phyloP scores from a whole-genome alignment of 2,113 vertebrate genomes.

The Perca flavescens region DNA sequence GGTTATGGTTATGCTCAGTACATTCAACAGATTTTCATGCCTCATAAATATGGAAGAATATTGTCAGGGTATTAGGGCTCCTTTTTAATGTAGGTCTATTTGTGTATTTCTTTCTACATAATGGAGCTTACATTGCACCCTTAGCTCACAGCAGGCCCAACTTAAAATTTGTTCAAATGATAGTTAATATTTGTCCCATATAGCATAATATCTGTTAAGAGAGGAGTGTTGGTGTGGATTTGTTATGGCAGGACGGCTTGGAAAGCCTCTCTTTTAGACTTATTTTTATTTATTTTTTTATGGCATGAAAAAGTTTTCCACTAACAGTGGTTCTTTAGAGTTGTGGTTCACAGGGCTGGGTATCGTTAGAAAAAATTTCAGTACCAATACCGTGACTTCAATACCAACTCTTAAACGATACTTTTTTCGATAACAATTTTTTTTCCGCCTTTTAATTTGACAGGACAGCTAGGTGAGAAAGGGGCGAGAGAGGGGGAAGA shows the following conservation, averaged over 20 bases:
- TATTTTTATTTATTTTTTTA: background rate
- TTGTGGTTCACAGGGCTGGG: background rate
- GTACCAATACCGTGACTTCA: too few species aligned
- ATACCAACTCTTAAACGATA: too few species aligned
- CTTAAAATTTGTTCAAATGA: background rate
- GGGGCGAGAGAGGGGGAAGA: too few species aligned
- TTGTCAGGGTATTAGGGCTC: background rate
- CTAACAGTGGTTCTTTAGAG: background rate
- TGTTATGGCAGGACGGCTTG: background rate
- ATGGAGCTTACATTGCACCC: background rate
- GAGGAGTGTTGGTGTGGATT: background rate
- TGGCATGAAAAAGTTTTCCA: background rate
- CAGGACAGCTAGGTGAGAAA: too few species aligned
- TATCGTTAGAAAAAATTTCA: too few species aligned
- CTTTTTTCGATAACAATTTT: too few species aligned
- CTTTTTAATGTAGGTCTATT: background rate
- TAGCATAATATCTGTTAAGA: background rate
- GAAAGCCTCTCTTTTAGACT: background rate
- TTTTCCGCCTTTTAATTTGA: too few species aligned
- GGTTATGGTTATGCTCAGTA: slow-evolving; percentile 35
- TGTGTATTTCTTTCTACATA: background rate
- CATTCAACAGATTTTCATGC: slow-evolving; percentile 36
- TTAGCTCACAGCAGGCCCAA: background rate
- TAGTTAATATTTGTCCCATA: background rate
- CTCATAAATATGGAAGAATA: background rate